A percentile compares a stretch with the other conserved stretches of the same genome.
These are phyloP conservation scores for Collichthys lucidus DNA, from an alignment of 2,113 vertebrate genomes.

Conservation along the genomic window DNA sequence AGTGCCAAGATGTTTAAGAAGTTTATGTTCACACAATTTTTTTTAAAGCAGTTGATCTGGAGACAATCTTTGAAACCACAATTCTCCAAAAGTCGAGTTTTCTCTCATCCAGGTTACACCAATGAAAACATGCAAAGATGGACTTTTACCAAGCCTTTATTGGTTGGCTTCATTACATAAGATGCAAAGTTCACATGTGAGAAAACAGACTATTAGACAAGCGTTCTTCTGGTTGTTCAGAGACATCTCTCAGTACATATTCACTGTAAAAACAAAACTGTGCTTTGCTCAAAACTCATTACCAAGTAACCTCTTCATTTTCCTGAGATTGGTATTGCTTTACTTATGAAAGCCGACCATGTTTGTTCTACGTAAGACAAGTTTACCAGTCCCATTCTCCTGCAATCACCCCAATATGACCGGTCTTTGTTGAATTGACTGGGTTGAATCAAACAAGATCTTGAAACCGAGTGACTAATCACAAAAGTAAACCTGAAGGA, in stretches of 20 bases:
- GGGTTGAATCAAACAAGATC: not conserved
- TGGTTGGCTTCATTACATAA: constrained; percentile 7
- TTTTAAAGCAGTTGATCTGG: constrained; percentile 15
- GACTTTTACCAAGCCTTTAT: constrained; percentile 39
- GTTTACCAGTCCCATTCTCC: not conserved
- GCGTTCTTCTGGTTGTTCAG: not conserved
- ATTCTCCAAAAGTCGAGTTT: not conserved
- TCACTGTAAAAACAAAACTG: not conserved
- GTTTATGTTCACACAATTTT: constrained; percentile 33
- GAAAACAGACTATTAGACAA: not conserved
- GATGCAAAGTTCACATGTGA: constrained; percentile 33
- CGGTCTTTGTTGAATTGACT: not conserved
- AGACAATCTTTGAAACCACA: not conserved
- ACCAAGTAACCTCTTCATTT: not conserved
- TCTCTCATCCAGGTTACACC: not conserved
- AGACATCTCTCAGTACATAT: not conserved
- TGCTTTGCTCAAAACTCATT: not conserved
- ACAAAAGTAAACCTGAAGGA: constrained; percentile 31
- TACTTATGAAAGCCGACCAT: not conserved
- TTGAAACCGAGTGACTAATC: constrained; percentile 9
- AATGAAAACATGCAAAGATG: not conserved
- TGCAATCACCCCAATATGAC: constrained; percentile 4
- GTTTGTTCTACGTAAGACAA: not conserved
- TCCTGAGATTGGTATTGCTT: not conserved
- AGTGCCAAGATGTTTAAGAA: constrained; percentile 15